Base-by-base conservation (phyloP, 2,888 invertebrate genomes). In the Halictus quadricinctus region DNA sequence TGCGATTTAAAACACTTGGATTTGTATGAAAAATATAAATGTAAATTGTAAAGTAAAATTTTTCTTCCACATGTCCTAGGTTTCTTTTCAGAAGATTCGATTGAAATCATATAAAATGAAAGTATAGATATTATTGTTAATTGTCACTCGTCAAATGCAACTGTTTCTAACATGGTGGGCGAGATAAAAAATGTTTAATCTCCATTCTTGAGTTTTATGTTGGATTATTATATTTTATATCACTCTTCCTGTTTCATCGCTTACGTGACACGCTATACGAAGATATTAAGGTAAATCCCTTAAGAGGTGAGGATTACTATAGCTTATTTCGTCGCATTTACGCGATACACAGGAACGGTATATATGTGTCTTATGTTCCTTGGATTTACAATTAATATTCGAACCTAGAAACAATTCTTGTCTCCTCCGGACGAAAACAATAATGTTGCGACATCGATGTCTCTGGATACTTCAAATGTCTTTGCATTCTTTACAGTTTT, bases 301-400 rank as follows among this genome's bases (percentile, higher is more conserved):
- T 60, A 60, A 60, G 60, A 60, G 29, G 60, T 60, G 60, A 25
- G 60, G 60, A 60, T 64, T 64, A 64, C n/a, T 25, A 64, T n/a
- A 64, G 64, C 64, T 64, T 64, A 25, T 69, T 29, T 69, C 36
- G 10, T 29, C 69, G 69, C 21, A 41, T 69, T 60, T 60, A 25
- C 60, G 13, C 60, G 60, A 60, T 25, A 60, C 29, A 60, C 60
- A 29, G 29, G 60, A 60, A 60, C 25, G 8, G 54, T 54, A 10
- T 29, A 29, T 60, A 29, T 60, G 60, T 29, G 13, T 60, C 2
- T 60, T 25, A 25, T 25, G 60, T 15, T 15, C 15, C 60, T 54
- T 25, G 29, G 25, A 29, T 60, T 60, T 25, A 15, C 25, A 29
- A 29, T 60, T 25, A 13, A 25, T 60, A 25, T 13, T 25, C 13